Conservation (phyloP, 2,888 invertebrate species). For the Dastarcus helophoroides region DNA sequence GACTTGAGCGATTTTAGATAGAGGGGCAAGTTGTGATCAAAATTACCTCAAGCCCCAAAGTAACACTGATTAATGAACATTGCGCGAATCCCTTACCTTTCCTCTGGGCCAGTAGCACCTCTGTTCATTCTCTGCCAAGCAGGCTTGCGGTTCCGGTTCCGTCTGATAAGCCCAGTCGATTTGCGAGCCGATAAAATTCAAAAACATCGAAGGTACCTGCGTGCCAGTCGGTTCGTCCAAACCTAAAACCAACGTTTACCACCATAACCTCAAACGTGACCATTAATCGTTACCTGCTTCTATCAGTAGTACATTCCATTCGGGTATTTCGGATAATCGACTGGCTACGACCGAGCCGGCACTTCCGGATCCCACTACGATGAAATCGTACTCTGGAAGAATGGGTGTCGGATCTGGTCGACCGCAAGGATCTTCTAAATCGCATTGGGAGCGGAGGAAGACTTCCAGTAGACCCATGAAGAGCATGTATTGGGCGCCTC, state of each 20-base stretch:
- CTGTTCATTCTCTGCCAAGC: slow-evolving; percentile 56
- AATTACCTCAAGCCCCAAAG: too few relatives aligned
- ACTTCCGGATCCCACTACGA: slow-evolving; percentile 63
- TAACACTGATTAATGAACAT: too few relatives aligned
- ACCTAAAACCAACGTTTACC: slow-evolving; percentile 40
- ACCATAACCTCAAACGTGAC: not conserved
- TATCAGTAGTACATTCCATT: slow-evolving; percentile 59
- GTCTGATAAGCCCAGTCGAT: slow-evolving; percentile 85
- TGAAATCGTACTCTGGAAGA: slow-evolving; percentile 60
- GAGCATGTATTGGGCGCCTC: slow-evolving; percentile 75
- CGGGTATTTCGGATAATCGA: slow-evolving; percentile 58
- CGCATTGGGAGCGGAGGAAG: slow-evolving; percentile 75
- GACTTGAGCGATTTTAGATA: too few relatives aligned
- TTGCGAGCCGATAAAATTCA: slow-evolving; percentile 74
- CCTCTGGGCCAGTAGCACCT: slow-evolving; percentile 79
- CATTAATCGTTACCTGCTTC: slow-evolving; percentile 49
- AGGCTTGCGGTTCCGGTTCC: slow-evolving; percentile 67
- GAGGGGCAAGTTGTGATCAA: too few relatives aligned
- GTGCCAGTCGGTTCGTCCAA: slow-evolving; percentile 79
- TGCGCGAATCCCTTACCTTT: slow-evolving; percentile 43
- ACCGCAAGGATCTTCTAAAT: slow-evolving; percentile 77
- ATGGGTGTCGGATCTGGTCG: slow-evolving; percentile 49
- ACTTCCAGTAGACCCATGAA: slow-evolving; percentile 84
- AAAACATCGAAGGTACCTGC: slow-evolving; percentile 82
- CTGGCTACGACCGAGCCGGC: slow-evolving; percentile 63